Base-by-base conservation (phyloP, 2,888 invertebrate genomes). In the Drosophila pullipes region DNA sequence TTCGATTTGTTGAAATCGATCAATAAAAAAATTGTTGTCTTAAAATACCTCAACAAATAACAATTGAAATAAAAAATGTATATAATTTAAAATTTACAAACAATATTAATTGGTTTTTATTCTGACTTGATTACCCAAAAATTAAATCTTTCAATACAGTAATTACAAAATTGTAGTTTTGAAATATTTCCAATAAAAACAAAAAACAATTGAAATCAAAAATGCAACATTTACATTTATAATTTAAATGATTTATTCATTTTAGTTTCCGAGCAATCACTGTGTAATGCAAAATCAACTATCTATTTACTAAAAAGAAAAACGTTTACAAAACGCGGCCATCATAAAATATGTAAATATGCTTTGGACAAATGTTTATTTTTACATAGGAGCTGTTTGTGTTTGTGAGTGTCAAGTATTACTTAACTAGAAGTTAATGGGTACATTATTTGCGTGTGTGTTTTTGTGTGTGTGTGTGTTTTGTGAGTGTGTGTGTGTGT, bases 301-400 rank as follows among this genome's bases (percentile, higher is more conserved):
- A 37, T 9, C 50, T 62, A 78, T 58, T 31, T 53, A 60, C 44
- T 66, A 58, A 65, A 53, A 57, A 50, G 47, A 22, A 65, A 69
- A 50, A 69, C 11, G 22, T 9, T 68, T 54, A 69, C 50, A 62
- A 75, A 75, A 75, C 68, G 62, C 71, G 82, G 41, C 55, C 66
- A 78, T 64, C 53, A n/a, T 49, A 63, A 52, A 60, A n/a, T 39
- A 55, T 25, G 18, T 55, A 55, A 37, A 71, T 87, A 83, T 87
- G 65, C 57, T 53, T 69, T 50, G 47, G 52, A 68, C 60, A 78
- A 63, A 66, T 31, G 53, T 30, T 13, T 50, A 50, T 25, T 44
- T 47, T n/a, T 47, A 41, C 55, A 31, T 31, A 18, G 31, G n/a
- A 54, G 54, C 25, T 28, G 60, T 41, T 13, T 33, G 54, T 39